These are phyloP conservation scores for Bos taurus DNA, from an alignment of 2,113 vertebrate genomes.

Conservation along the genomic window DNA sequence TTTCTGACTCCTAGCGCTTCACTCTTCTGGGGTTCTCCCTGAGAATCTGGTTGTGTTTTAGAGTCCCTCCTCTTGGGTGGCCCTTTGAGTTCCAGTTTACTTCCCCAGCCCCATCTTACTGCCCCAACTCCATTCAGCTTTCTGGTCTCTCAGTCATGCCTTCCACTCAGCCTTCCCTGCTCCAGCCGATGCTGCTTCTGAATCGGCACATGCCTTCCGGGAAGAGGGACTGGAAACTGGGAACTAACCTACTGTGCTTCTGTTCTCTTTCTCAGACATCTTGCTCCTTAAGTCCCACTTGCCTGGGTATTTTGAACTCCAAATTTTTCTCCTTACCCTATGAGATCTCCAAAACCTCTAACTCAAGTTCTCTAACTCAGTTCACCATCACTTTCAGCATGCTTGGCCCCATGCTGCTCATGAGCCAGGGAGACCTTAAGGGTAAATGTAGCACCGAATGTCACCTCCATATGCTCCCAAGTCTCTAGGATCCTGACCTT, in stretches of 20 bases:
- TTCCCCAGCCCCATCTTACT: neutral
- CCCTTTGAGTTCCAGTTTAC: neutral
- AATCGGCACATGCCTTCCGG: neutral
- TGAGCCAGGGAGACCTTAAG: neutral
- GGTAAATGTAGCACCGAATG: neutral
- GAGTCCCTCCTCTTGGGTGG: neutral
- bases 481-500: neutral
- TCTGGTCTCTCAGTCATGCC: rapidly evolving
- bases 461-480: neutral
- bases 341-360: neutral
- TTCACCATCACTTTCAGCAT: neutral
- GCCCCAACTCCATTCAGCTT: neutral
- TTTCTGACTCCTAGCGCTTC: neutral
- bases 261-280: neutral
- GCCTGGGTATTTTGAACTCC: neutral
- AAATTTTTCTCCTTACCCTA: neutral
- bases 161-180: neutral
- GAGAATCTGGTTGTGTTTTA: neutral
- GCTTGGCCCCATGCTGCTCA: neutral
- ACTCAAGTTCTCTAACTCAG: neutral
- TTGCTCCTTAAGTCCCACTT: neutral
- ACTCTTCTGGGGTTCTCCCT: neutral
- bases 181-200: rapidly evolving
- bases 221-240: neutral
- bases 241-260: neutral